Conservation (phyloP, 53 echinoderm and acorn worm species). For the Paelopatides confundens region DNA sequence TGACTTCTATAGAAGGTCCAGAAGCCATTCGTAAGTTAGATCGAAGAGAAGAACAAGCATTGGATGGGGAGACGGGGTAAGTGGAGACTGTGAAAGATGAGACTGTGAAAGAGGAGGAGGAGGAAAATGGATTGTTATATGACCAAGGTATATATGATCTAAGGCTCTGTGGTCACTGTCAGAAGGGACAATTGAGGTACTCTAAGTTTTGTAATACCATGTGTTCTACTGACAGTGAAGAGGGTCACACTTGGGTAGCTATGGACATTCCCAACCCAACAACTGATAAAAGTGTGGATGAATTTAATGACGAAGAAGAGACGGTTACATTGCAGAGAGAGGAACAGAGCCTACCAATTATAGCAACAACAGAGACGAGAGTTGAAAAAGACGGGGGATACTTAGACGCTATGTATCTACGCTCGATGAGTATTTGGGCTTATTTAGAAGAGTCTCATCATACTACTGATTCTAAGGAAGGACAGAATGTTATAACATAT, state of each 20-base stretch:
- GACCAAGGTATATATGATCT: not conserved
- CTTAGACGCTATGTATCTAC: too few species aligned
- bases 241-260: slow-evolving; percentile 6
- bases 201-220: slow-evolving; percentile 56
- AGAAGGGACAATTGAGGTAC: not conserved
- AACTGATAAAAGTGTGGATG: not conserved
- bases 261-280: not conserved
- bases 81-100: too few species aligned
- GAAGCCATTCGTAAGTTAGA: slow-evolving; percentile 44
- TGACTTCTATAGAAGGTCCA: slow-evolving; percentile 71
- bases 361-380: not conserved
- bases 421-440: too few species aligned
- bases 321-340: not conserved
- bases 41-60: slow-evolving; percentile 1
- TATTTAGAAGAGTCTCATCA: too few species aligned
- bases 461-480: too few species aligned
- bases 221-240: slow-evolving; percentile 4
- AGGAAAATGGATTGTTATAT: not conserved
- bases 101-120: not conserved
- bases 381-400: too few species aligned
- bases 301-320: not conserved
- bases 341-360: not conserved
- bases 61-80: too few species aligned
- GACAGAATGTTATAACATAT: too few species aligned
- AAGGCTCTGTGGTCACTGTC: not conserved